These are phyloP conservation scores for Copidosoma floridanum DNA, from an alignment of 1,140 invertebrate genomes.

Conservation along the genomic window DNA sequence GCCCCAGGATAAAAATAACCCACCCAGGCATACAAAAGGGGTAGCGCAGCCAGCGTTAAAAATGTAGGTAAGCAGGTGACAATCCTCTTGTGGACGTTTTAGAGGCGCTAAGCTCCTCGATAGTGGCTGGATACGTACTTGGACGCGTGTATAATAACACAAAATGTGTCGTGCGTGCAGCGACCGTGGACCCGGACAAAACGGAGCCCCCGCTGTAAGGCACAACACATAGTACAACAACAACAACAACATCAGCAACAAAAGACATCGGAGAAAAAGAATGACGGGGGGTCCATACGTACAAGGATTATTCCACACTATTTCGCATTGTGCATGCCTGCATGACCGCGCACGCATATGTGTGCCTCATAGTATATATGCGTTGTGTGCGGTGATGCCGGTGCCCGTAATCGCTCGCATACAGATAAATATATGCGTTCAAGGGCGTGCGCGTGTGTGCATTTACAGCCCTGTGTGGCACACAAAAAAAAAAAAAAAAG, in stretches of 20 bases:
- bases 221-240: no score
- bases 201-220: no score
- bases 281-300: no score
- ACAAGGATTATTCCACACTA: constrained; percentile 47
- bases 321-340: constrained; percentile 33
- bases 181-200: no score
- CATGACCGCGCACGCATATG: constrained; percentile 36
- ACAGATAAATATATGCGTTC: constrained; percentile 21
- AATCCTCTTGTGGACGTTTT: constrained; percentile 53
- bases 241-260: no score
- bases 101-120: constrained; percentile 40
- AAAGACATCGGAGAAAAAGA: no score
- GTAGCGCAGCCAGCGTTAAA: constrained; percentile 23
- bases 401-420: no score
- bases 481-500: constrained; percentile 3
- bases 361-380: no score
- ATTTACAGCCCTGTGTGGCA: constrained; percentile 24
- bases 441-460: constrained; percentile 26
- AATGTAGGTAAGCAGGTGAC: constrained; percentile 52
- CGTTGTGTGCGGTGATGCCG: no score
- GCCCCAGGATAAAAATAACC: not conserved
- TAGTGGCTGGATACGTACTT: constrained; percentile 38
- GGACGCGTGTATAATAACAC: no score
- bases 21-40: constrained; percentile 23
- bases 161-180: no score